phyloP scores from a whole-genome alignment of 1,140 invertebrate genomes.

The Euglossa dilemma region DNA sequence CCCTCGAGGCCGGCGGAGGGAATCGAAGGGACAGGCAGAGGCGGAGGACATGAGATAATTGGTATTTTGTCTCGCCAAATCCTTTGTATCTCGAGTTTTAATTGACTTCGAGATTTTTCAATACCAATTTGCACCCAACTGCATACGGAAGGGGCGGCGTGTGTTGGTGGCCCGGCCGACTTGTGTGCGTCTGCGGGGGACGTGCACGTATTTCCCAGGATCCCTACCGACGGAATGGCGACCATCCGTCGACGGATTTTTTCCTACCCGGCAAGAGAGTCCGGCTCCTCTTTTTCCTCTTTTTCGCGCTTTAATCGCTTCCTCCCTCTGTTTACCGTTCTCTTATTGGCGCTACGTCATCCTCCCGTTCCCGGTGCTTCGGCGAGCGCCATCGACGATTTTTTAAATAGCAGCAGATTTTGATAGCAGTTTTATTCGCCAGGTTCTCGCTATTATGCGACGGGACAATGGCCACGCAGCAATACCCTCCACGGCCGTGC shows the following conservation, averaged over 20 bases:
- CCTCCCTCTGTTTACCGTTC: constrained; percentile 51
- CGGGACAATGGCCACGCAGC: neutral
- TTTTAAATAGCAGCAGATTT: constrained; percentile 25
- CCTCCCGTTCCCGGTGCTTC: neutral
- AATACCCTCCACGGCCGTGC: neutral
- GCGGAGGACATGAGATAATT: constrained; percentile 75
- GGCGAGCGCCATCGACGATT: constrained; percentile 25
- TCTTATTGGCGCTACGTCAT: constrained; percentile 25
- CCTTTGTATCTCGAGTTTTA: constrained; percentile 76
- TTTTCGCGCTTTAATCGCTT: constrained; percentile 46
- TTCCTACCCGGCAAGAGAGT: constrained; percentile 49
- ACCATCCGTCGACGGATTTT: constrained; percentile 56
- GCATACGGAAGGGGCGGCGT: constrained; percentile 47
- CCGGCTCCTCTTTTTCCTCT: constrained; percentile 51
- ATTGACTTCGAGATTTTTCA: constrained; percentile 77
- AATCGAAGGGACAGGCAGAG: constrained; percentile 52
- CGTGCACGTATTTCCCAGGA: constrained; percentile 44
- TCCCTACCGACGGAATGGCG: constrained; percentile 62
- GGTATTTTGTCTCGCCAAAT: constrained; percentile 79
- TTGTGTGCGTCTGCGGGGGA: constrained; percentile 15
- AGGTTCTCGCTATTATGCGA: neutral
- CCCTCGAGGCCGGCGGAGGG: constrained; percentile 28
- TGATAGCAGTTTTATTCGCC: constrained; percentile 19
- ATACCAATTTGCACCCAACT: constrained; percentile 70
- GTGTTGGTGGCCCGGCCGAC: neutral